A percentile compares a stretch with the other conserved stretches of the same genome.
Evolutionary conservation across 2,888 invertebrate species (phyloP).

Genomic region (Buathra laborator): DNA sequence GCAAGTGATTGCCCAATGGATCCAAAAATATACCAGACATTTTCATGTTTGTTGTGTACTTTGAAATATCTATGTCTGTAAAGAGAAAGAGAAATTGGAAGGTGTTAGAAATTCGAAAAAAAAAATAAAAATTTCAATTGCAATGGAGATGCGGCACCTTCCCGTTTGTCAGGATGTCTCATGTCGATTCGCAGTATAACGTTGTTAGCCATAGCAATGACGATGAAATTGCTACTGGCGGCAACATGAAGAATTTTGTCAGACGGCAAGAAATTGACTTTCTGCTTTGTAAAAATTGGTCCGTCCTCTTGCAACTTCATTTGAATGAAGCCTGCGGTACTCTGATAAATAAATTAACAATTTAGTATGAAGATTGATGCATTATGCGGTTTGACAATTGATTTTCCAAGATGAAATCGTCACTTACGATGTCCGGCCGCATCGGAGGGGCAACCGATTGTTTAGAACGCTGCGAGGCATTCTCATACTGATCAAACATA

Average conservation of each 20-base stretch:
- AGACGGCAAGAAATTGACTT: constrained; percentile 92
- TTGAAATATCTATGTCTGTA: constrained; percentile 91
- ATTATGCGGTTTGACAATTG: not conserved
- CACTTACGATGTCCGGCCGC: constrained; percentile 86
- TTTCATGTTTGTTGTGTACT: constrained; percentile 88
- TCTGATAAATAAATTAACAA: constrained; percentile 76
- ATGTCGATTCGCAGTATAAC: constrained; percentile 93
- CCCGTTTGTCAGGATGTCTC: constrained; percentile 91
- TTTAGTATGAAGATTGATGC: not conserved
- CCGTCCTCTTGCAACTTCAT: constrained; percentile 90
- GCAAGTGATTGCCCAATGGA: constrained; percentile 94
- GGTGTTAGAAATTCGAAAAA: constrained; percentile 44
- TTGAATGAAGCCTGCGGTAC: constrained; percentile 87
- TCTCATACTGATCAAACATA: constrained; percentile 94
- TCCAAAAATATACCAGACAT: constrained; percentile 92
- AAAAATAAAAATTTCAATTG: not conserved
- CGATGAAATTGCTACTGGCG: constrained; percentile 93
- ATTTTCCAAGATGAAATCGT: not conserved
- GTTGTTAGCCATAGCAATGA: constrained; percentile 94
- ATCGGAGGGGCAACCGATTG: constrained; percentile 81
- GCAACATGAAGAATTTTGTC: constrained; percentile 93
- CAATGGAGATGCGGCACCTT: constrained; percentile 87
- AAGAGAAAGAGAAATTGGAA: constrained; percentile 72
- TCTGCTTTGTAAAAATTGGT: constrained; percentile 95
- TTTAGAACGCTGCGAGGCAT: constrained; percentile 88